Percentiles rank a stretch among this genome's conserved stretches.
These are phyloP conservation scores for Pachymerium ferrugineum DNA, from an alignment of 2,888 invertebrate species.

Conservation along the genomic window DNA sequence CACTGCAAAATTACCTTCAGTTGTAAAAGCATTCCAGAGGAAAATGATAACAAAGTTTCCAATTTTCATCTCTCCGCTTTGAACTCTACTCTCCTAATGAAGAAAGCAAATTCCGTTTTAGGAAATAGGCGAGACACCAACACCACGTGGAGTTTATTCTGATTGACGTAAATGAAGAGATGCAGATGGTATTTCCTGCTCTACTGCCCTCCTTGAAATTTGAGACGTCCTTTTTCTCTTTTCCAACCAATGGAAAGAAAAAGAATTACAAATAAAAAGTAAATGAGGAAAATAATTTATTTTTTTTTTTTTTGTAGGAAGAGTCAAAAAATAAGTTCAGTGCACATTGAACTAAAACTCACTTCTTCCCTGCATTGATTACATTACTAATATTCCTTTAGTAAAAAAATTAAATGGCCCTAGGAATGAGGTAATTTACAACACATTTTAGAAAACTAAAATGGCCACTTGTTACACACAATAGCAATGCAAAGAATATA, in stretches of 20 bases:
- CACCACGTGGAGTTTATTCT: background rate
- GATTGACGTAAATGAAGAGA: background rate
- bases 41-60: background rate
- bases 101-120: background rate
- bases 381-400: background rate
- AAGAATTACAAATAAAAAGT: conserved; percentile 38
- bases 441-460: background rate
- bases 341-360: background rate
- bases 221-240: background rate
- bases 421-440: background rate
- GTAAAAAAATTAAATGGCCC: background rate
- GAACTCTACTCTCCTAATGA: background rate
- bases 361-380: too few species aligned
- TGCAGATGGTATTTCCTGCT: background rate
- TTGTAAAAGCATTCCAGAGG: too few species aligned
- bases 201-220: background rate
- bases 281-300: conserved; percentile 8
- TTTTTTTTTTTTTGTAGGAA: background rate
- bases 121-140: background rate
- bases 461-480: background rate
- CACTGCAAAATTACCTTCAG: too few species aligned
- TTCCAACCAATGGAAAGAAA: conserved; percentile 29
- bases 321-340: background rate
- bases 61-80: background rate
- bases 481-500: too few species aligned